Conservation (phyloP, 1,140 invertebrate genomes). For the Oscheius sp. region DNA sequence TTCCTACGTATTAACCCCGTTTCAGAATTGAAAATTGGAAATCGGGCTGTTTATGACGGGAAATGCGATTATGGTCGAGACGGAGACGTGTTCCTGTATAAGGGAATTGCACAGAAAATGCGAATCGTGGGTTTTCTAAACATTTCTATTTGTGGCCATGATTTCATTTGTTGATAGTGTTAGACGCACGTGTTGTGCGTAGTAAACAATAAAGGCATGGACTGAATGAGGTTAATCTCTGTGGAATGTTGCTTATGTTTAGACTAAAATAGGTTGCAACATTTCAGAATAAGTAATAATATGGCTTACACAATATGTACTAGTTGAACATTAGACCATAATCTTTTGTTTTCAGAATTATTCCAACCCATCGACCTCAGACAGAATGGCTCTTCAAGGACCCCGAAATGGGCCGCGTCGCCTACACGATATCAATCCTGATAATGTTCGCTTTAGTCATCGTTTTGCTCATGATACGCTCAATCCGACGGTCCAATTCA, state of each 20-base stretch:
- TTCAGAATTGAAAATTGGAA: too few relatives aligned
- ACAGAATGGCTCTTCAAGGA: slow-evolving; percentile 3
- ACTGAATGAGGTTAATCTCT: not conserved
- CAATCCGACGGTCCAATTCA: slow-evolving; percentile 22
- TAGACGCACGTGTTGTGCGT: not conserved
- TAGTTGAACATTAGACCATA: too few relatives aligned
- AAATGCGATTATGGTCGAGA: not conserved
- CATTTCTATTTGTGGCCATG: not conserved
- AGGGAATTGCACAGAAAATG: not conserved
- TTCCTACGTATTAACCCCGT: too few relatives aligned
- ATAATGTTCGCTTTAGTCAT: slow-evolving; percentile 34
- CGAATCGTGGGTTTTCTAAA: not conserved
- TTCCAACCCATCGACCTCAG: too few relatives aligned
- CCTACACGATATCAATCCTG: slow-evolving; percentile 28
- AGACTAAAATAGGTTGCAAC: not conserved
- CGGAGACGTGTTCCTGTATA: not conserved
- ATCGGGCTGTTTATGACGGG: too few relatives aligned
- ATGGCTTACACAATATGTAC: too few relatives aligned
- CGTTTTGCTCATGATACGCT: slow-evolving; percentile 31
- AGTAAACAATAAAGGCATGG: not conserved
- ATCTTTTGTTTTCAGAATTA: not conserved
- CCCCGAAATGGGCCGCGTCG: slow-evolving; percentile 20
- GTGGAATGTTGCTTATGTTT: not conserved
- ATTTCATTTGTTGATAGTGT: not conserved
- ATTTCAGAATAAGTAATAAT: too few relatives aligned